A percentile compares a stretch with the other conserved stretches of the same genome.
phyloP scores from a whole-genome alignment of 1,140 invertebrate species.

The Heliconius hermathena region DNA sequence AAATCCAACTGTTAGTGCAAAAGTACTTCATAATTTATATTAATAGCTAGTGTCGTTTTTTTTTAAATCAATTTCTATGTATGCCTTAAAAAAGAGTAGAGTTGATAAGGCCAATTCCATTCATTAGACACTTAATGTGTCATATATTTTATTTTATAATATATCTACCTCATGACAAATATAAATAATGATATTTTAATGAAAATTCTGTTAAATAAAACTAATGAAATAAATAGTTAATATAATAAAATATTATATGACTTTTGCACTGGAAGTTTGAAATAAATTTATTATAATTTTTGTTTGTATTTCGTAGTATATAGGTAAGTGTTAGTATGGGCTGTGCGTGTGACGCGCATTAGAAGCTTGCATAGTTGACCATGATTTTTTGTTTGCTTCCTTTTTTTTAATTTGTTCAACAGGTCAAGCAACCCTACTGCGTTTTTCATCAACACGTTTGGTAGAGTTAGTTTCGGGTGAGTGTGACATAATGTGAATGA shows the following conservation, averaged over 20 bases:
- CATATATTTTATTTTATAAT: too few species aligned
- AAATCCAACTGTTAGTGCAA: not conserved
- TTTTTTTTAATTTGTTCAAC: conserved; percentile 85
- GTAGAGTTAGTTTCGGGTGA: conserved; percentile 87
- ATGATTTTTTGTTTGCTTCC: conserved; percentile 69
- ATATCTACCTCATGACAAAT: too few species aligned
- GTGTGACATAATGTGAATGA: conserved; percentile 82
- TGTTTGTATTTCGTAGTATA: not conserved
- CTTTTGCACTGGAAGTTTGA: not conserved
- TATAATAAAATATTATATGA: not conserved
- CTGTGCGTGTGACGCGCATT: conserved; percentile 57
- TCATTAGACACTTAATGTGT: too few species aligned
- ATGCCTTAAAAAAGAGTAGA: too few species aligned
- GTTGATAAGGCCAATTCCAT: too few species aligned
- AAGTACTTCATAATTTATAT: not conserved
- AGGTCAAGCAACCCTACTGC: conserved; percentile 86
- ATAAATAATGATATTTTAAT: too few species aligned
- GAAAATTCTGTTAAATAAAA: too few species aligned
- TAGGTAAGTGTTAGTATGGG: conserved; percentile 27
- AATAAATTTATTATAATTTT: not conserved
- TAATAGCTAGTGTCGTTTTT: not conserved
- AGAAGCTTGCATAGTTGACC: conserved; percentile 68
- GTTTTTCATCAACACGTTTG: conserved; percentile 87
- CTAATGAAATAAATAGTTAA: too few species aligned
- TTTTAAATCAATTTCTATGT: too few species aligned